Evolutionary conservation across 2,797 vertebrate species (phyloP).

Genomic region (Stomatorhinus walkeri): DNA sequence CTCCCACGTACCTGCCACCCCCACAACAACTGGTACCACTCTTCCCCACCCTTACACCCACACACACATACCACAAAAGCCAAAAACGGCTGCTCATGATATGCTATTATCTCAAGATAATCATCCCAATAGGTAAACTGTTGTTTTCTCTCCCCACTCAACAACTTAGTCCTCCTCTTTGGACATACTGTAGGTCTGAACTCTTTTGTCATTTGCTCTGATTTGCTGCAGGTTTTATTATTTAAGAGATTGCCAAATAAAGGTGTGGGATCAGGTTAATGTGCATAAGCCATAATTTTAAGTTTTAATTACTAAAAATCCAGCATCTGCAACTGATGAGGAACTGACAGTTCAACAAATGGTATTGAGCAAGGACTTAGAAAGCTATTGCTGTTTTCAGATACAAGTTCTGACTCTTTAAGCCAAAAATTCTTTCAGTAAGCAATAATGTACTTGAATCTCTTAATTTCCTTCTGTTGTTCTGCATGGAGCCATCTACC

Average conservation of each 20-base stretch:
- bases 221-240: not conserved
- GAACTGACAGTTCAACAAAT: not conserved
- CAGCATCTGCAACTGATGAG: not conserved
- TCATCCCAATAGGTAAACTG: not conserved
- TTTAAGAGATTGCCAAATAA: not conserved
- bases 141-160: not conserved
- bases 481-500: not conserved
- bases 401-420: not conserved
- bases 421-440: not conserved
- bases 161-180: not conserved
- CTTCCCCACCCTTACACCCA: not conserved
- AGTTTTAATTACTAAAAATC: not conserved
- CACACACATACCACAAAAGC: not conserved
- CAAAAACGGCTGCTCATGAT: not conserved
- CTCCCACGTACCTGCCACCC: not conserved
- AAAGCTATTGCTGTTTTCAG: not conserved
- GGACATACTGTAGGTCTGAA: not conserved
- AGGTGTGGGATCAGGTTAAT: not conserved
- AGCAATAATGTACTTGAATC: conserved; percentile 5
- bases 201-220: not conserved
- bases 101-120: not conserved
- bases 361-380: not conserved
- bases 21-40: not conserved
- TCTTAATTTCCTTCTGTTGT: conserved; percentile 11
- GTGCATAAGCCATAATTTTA: not conserved